These are phyloP conservation scores for Cryptocephalus moraei DNA, from an alignment of 2,888 invertebrate species.

Conservation along the genomic window DNA sequence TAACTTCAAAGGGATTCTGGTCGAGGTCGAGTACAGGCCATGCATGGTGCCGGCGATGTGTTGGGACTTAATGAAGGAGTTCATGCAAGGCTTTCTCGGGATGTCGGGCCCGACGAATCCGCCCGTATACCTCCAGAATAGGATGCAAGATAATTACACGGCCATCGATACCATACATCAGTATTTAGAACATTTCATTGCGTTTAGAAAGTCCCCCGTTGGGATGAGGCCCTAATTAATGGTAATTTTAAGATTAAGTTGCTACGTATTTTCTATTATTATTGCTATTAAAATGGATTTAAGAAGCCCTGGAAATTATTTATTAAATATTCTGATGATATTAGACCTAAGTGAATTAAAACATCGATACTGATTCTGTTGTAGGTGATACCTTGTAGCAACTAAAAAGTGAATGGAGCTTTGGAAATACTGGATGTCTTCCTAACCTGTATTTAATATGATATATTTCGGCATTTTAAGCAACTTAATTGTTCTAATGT, in stretches of 20 bases:
- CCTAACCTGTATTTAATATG: too few species aligned
- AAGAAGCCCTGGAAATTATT: too few species aligned
- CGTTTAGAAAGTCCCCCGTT: conserved; percentile 67
- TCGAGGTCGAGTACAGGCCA: conserved; percentile 90
- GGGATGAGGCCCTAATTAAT: conserved; percentile 35
- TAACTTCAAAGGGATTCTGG: conserved; percentile 84
- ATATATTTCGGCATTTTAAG: too few species aligned
- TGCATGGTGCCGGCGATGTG: conserved; percentile 81
- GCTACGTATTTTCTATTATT: background rate
- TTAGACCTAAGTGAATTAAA: too few species aligned
- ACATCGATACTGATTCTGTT: too few species aligned
- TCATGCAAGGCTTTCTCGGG: conserved; percentile 83
- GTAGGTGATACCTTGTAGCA: too few species aligned
- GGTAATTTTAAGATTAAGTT: background rate
- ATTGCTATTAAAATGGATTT: too few species aligned
- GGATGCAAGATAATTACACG: conserved; percentile 77
- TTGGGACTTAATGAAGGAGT: conserved; percentile 86
- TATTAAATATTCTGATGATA: too few species aligned
- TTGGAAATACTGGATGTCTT: too few species aligned
- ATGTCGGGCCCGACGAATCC: conserved; percentile 61
- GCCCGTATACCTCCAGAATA: conserved; percentile 60
- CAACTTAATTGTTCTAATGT: too few species aligned
- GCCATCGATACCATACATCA: conserved; percentile 90
- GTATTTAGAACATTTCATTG: conserved; percentile 87
- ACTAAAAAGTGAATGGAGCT: too few species aligned